Evolutionary conservation across 2,113 vertebrate species (phyloP), one percentile per base, ranked within the genome.

Genomic region (Pollimyrus isidori): DNA sequence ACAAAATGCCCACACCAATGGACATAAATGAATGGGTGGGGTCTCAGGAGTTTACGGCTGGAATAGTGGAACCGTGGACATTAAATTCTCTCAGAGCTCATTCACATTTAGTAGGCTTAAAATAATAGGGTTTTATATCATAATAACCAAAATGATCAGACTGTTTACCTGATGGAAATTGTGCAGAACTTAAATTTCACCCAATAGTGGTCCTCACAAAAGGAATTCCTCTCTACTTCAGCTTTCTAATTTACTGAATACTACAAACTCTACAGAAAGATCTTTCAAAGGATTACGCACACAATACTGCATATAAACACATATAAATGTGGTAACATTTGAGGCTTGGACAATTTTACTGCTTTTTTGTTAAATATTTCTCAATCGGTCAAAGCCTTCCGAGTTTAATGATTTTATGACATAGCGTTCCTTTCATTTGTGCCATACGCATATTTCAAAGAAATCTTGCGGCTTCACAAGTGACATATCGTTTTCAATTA

Each of bases 321-420:
- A 69, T 69, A 13, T 15, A 13, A 13, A 10, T 26, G 3, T 30
- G 26, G 62, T 69, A 69, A 30, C 62, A 69, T 30, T 69, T 30
- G n/a, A 69, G n/a, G 62, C 9, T 26, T 26, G n/a, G 62, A 26
- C n/a, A 26, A 4, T 49, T 86, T 86, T 53, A 35, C 49, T 86
- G 49, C 50, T 56, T 15, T 53, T 46, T 52, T 86, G 46, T 86
- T 35, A 53, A 86, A 86, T 86, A 86, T 86, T 86, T 86, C 48
- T 86, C 85, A 35, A 5, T 52, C 46, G 13, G 15, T 6, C 49
- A 50, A 50, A 30, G 11, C 49, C 42, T 46, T 26, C 19, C 11
- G 21, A 7, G 82, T 49, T 85, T 11, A 15, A 46, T 85, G 35
- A 1, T 49, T 84, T n/a, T 69, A 69, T 69, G 62, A 69, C 82